A percentile compares a stretch with the other conserved stretches of the same genome.
phyloP scores from a whole-genome alignment of 1,140 invertebrate genomes.

The Pachyrhynchus sulphureomaculatus region DNA sequence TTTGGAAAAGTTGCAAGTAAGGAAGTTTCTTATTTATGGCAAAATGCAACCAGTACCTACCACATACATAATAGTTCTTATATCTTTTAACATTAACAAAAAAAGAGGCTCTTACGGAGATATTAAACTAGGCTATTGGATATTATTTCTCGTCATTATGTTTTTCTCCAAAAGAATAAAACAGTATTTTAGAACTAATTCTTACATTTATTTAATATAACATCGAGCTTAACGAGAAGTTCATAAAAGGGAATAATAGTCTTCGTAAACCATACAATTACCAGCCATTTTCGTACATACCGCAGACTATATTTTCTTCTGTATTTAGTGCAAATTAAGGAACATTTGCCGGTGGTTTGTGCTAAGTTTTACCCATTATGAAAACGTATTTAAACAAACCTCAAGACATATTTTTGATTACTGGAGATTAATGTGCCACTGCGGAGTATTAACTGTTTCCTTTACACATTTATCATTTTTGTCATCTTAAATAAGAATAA shows the following conservation, averaged over 20 bases:
- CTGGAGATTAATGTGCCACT: constrained; percentile 1
- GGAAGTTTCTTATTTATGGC: too few species aligned
- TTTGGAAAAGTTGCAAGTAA: too few species aligned
- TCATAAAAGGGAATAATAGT: not conserved
- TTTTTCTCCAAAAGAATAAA: too few species aligned
- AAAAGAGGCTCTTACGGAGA: too few species aligned
- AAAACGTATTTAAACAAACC: constrained; percentile 1
- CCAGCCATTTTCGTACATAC: not conserved
- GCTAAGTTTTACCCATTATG: not conserved
- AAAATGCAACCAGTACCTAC: too few species aligned
- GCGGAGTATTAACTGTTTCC: constrained; percentile 1
- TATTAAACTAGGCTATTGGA: too few species aligned
- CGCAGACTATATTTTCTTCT: not conserved
- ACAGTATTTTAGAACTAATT: too few species aligned
- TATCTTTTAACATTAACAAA: too few species aligned
- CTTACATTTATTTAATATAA: too few species aligned
- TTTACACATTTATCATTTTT: constrained; percentile 4
- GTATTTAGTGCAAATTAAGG: not conserved
- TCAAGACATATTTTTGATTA: constrained; percentile 1
- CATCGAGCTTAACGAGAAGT: not conserved
- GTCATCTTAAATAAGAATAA: constrained; percentile 1
- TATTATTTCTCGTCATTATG: too few species aligned
- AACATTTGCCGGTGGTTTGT: not conserved
- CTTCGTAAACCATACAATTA: not conserved
- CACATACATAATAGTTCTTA: too few species aligned